These are phyloP conservation scores for Orthonevra nobilis DNA, from an alignment of 2,888 invertebrate species.

Conservation along the genomic window DNA sequence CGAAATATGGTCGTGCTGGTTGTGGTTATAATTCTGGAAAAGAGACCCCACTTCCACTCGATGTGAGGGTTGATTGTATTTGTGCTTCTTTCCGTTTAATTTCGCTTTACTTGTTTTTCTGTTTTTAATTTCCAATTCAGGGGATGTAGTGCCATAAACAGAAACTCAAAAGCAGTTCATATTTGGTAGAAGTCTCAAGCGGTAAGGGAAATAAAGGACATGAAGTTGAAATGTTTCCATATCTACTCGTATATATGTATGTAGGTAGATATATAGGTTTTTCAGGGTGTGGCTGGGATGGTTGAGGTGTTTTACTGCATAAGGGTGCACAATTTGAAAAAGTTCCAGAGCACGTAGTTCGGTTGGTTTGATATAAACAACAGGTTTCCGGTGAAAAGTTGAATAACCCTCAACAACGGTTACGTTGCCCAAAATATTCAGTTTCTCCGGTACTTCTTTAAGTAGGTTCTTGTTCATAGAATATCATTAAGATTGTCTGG, in stretches of 20 bases:
- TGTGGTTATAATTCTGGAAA: no score
- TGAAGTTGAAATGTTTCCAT: constrained; percentile 49
- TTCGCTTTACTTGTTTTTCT: no score
- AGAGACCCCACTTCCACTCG: constrained; percentile 41
- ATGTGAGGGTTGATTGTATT: constrained; percentile 41
- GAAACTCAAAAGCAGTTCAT: constrained; percentile 36
- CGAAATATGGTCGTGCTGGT: constrained; percentile 38
- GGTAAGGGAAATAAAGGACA: constrained; percentile 47
- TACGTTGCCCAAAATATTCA: no score
- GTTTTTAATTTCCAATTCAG: constrained; percentile 28
- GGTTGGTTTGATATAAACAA: constrained; percentile 26
- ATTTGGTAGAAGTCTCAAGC: constrained; percentile 34
- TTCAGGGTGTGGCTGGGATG: constrained; percentile 59
- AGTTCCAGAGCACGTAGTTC: no score
- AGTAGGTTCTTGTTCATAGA: no score
- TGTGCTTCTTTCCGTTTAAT: constrained; percentile 43
- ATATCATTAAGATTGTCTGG: no score
- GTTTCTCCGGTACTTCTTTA: no score
- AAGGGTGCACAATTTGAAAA: no score
- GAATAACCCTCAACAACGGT: no score
- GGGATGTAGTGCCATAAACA: constrained; percentile 30
- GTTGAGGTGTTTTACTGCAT: constrained; percentile 34
- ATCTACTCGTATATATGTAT: constrained; percentile 31
- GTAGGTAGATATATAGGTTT: no score
- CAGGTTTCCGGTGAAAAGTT: constrained; percentile 18